Conservation (phyloP, 2,797 vertebrate genomes). For the Acomys russatus region DNA sequence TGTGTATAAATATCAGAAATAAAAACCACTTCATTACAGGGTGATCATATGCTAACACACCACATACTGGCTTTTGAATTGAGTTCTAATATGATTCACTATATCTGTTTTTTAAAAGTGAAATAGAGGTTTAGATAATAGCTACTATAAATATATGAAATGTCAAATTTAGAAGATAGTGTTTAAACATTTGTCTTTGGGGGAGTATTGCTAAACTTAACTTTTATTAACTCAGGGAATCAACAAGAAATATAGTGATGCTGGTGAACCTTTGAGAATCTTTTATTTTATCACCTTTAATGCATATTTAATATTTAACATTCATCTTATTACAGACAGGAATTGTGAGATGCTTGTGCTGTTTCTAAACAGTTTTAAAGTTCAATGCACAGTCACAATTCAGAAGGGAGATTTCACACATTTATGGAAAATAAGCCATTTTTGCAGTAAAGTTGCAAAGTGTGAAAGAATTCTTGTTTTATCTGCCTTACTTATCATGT, state of each 20-base stretch:
- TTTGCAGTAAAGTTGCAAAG: slow-evolving; percentile 91
- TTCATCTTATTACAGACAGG: slow-evolving; percentile 89
- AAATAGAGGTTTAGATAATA: slow-evolving; percentile 83
- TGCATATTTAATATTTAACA: slow-evolving; percentile 90
- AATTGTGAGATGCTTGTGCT: slow-evolving; percentile 85
- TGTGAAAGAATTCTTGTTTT: slow-evolving; percentile 93
- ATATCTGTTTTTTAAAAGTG: slow-evolving; percentile 75
- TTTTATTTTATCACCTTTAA: slow-evolving; percentile 89
- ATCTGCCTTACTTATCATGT: slow-evolving; percentile 92
- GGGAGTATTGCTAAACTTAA: slow-evolving; percentile 81
- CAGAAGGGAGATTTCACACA: slow-evolving; percentile 91
- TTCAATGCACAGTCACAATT: slow-evolving; percentile 91
- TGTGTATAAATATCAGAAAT: slow-evolving; percentile 82
- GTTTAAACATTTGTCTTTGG: slow-evolving; percentile 86
- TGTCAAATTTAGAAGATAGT: slow-evolving; percentile 80
- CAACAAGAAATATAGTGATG: slow-evolving; percentile 81
- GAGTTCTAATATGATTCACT: slow-evolving; percentile 74
- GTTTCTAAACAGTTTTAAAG: slow-evolving; percentile 90
- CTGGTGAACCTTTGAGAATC: slow-evolving; percentile 87
- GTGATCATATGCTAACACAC: slow-evolving; percentile 77
- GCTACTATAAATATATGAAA: slow-evolving; percentile 83
- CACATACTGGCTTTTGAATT: slow-evolving; percentile 81
- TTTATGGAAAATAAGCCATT: slow-evolving; percentile 90
- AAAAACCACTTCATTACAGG: slow-evolving; percentile 76
- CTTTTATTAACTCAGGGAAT: slow-evolving; percentile 87